Conservation (phyloP, 2,888 invertebrate genomes). For the Phortica magna region DNA sequence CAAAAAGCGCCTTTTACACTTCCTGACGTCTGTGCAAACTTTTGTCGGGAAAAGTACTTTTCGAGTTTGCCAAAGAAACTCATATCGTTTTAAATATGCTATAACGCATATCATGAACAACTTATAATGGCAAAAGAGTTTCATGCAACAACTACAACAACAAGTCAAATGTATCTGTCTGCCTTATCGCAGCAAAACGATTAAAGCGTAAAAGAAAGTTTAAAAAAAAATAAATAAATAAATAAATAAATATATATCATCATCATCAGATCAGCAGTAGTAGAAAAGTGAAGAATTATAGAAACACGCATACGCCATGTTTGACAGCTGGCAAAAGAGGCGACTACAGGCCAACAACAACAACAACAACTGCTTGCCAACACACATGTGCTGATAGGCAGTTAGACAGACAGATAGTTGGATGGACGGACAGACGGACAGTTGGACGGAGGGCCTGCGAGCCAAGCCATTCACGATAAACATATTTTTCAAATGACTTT, state of each 20-base stretch:
- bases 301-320: neutral
- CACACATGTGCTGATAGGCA: neutral
- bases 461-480: constrained; percentile 10
- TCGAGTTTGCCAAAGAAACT: too few species aligned
- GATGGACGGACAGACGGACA: neutral
- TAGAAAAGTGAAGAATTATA: neutral
- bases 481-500: constrained; percentile 42
- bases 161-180: too few species aligned
- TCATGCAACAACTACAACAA: too few species aligned
- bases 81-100: too few species aligned
- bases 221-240: neutral
- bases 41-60: neutral
- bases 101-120: too few species aligned
- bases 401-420: neutral
- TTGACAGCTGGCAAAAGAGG: constrained; percentile 14
- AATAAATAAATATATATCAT: neutral
- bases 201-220: too few species aligned
- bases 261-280: neutral
- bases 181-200: too few species aligned
- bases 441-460: neutral
- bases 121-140: too few species aligned
- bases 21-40: neutral
- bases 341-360: neutral
- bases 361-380: neutral
- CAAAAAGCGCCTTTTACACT: neutral